A percentile compares a stretch with the other conserved stretches of the same genome.
Evolutionary conservation across 2,888 invertebrate species (phyloP).

Genomic region (Synergus itoensis): DNA sequence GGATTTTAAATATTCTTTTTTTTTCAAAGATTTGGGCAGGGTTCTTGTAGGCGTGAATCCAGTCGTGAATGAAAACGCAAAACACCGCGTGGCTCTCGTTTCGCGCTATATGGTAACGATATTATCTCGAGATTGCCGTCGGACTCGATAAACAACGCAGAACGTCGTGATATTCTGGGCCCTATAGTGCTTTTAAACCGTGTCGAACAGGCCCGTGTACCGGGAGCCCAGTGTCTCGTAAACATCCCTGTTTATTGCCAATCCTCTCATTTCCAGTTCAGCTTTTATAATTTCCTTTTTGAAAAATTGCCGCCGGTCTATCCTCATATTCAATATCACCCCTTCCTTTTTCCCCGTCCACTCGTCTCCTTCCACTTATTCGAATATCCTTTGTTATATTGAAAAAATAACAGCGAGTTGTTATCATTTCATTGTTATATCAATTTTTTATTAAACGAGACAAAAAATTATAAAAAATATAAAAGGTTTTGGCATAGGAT

Average conservation of each 20-base stretch:
- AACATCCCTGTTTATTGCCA: slow-evolving; percentile 75
- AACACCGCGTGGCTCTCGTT: slow-evolving; percentile 54
- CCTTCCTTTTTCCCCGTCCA: slow-evolving; percentile 38
- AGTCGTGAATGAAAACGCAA: slow-evolving; percentile 6
- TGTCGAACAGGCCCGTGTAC: slow-evolving; percentile 57
- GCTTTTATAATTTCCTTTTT: slow-evolving; percentile 74
- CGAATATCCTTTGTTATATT: neutral
- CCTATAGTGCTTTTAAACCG: slow-evolving; percentile 58
- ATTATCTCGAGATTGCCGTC: slow-evolving; percentile 70
- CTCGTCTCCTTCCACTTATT: slow-evolving; percentile 38
- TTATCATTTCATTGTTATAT: too few species aligned
- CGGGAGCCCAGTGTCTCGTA: slow-evolving; percentile 73
- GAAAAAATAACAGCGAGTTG: too few species aligned
- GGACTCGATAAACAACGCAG: slow-evolving; percentile 72
- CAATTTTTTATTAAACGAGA: too few species aligned
- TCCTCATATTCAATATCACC: slow-evolving; percentile 32
- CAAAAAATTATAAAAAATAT: too few species aligned
- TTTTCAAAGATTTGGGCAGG: neutral
- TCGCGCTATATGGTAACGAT: slow-evolving; percentile 54
- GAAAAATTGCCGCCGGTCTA: slow-evolving; percentile 61
- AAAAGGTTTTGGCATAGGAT: too few species aligned
- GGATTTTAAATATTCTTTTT: neutral
- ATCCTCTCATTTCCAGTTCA: slow-evolving; percentile 73
- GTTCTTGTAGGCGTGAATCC: neutral
- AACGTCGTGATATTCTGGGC: slow-evolving; percentile 68